Evolutionary conservation across 2,113 vertebrate species (phyloP).

Genomic region (Nicator chloris): DNA sequence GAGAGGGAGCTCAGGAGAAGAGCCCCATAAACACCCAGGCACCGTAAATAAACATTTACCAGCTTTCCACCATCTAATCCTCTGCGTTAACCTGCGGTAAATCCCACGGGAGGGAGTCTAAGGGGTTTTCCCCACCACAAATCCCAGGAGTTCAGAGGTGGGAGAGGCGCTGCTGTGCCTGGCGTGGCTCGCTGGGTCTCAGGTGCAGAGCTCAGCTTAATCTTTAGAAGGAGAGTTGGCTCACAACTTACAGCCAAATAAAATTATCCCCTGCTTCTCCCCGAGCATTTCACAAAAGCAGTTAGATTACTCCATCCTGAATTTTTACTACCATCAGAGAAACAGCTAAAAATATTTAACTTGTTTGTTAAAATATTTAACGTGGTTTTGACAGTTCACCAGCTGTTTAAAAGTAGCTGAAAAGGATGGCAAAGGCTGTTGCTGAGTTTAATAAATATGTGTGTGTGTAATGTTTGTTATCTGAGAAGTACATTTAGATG

Average conservation of each 20-base stretch:
- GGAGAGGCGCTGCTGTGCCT: accelerated
- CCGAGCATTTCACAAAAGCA: neutral
- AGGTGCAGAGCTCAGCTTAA: neutral
- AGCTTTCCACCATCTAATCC: constrained; percentile 44
- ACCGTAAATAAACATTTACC: constrained; percentile 29
- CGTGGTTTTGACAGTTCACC: constrained; percentile 55
- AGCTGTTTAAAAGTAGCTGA: constrained; percentile 71
- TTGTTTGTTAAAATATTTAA: constrained; percentile 63
- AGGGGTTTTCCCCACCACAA: neutral
- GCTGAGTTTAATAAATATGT: constrained; percentile 40
- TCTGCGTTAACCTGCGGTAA: neutral
- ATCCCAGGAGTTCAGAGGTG: accelerated
- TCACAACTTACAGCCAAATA: neutral
- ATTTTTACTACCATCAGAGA: constrained; percentile 26
- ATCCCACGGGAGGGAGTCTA: neutral
- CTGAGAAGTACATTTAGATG: constrained; percentile 57
- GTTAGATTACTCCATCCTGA: neutral
- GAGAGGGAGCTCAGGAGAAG: neutral
- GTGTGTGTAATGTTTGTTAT: constrained; percentile 35
- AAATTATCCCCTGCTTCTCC: neutral
- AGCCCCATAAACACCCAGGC: constrained; percentile 17
- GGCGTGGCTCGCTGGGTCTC: neutral
- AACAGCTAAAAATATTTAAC: constrained; percentile 62
- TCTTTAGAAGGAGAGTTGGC: neutral
- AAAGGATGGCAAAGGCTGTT: constrained; percentile 39